Evolutionary conservation across 2,113 vertebrate species (phyloP).

Genomic region (Periophthalmus modestus): DNA sequence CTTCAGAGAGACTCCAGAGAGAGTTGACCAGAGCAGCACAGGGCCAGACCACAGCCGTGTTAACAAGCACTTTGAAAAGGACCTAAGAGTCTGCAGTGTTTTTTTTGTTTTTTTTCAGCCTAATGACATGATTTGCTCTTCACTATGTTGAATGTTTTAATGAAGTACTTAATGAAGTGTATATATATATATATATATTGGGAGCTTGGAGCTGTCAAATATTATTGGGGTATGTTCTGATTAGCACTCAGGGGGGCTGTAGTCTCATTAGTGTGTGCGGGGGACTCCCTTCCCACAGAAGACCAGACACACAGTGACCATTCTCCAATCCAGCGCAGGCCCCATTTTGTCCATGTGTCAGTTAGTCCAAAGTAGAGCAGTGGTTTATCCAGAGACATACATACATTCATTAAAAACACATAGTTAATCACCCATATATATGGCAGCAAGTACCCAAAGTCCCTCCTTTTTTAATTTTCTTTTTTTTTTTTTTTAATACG

Average conservation of each 20-base stretch:
- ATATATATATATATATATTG: background rate
- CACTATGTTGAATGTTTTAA: constrained; percentile 12
- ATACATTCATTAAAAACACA: background rate
- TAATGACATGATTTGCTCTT: constrained; percentile 17
- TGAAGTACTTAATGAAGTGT: background rate
- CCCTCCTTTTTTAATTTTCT: too few relatives aligned
- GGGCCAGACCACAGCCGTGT: constrained; percentile 29
- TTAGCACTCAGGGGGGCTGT: background rate
- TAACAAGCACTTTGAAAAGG: constrained; percentile 36
- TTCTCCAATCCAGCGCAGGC: background rate
- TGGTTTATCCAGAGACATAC: background rate
- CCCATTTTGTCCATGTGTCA: constrained; percentile 1
- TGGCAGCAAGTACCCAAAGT: too few relatives aligned
- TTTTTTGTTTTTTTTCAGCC: constrained; percentile 30
- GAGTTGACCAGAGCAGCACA: constrained; percentile 20
- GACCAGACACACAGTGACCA: background rate
- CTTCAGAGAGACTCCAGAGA: background rate
- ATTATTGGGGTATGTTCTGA: background rate
- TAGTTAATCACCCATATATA: background rate
- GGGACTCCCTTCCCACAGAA: background rate
- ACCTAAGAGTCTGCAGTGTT: constrained; percentile 10
- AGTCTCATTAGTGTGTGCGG: background rate
- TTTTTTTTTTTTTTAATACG: too few relatives aligned
- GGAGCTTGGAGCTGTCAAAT: background rate
- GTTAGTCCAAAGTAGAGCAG: background rate